Evolutionary conservation across 2,888 invertebrate species (phyloP).

Genomic region (Troglohyphantes excavatus): DNA sequence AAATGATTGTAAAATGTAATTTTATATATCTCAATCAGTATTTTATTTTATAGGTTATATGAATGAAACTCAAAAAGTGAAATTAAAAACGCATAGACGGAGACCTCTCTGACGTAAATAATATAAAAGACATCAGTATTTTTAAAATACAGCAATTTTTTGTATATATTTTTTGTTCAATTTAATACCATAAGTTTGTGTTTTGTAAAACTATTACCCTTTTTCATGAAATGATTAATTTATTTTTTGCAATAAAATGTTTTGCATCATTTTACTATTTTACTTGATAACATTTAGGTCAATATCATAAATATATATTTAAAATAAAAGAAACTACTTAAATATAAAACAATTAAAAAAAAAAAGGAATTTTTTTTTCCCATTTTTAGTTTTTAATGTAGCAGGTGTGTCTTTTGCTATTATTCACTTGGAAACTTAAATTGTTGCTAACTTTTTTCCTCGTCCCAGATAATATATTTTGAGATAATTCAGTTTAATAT

Average conservation of each 20-base stretch:
- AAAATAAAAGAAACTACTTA: too few relatives aligned
- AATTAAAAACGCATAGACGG: constrained; percentile 37
- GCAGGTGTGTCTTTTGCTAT: too few relatives aligned
- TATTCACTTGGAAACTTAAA: too few relatives aligned
- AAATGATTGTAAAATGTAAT: background rate
- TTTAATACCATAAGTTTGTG: background rate
- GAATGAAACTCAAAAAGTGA: constrained; percentile 65
- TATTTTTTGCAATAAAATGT: background rate
- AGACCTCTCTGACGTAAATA: constrained; percentile 20
- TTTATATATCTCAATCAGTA: background rate
- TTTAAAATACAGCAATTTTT: constrained; percentile 12
- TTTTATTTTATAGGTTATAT: constrained; percentile 52
- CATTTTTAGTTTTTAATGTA: too few relatives aligned
- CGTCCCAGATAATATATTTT: too few relatives aligned
- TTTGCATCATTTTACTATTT: too few relatives aligned
- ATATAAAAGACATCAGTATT: constrained; percentile 27
- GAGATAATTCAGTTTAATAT: too few relatives aligned
- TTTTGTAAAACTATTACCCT: background rate
- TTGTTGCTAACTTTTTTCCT: too few relatives aligned
- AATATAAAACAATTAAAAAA: too few relatives aligned
- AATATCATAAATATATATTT: too few relatives aligned
- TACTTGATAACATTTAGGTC: too few relatives aligned
- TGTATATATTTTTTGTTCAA: constrained; percentile 8
- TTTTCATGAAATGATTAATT: constrained; percentile 25
- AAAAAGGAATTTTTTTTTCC: too few relatives aligned